Evolutionary conservation across 2,888 invertebrate species (phyloP).

Genomic region (Drosophila ezoana): DNA sequence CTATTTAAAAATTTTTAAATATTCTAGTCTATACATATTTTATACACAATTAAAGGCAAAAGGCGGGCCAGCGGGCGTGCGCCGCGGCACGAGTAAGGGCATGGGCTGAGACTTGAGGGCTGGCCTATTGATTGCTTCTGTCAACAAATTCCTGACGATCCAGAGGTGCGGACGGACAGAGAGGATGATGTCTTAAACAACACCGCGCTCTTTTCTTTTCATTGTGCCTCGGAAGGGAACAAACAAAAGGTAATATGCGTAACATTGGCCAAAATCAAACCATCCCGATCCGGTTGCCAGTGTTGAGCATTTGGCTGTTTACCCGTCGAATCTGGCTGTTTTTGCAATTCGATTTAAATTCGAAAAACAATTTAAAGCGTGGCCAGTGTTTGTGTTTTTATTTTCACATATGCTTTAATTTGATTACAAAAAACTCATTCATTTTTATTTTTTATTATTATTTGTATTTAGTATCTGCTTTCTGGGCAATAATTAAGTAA

Average conservation of each 20-base stretch:
- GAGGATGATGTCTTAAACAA: conserved; percentile 11
- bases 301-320: too few relatives aligned
- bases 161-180: conserved; percentile 31
- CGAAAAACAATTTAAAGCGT: too few relatives aligned
- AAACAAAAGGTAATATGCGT: conserved; percentile 37
- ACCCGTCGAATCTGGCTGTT: too few relatives aligned
- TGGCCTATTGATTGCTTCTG: conserved; percentile 47
- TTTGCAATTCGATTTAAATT: too few relatives aligned
- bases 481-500: too few relatives aligned
- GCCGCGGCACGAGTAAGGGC: conserved; percentile 2
- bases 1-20: too few relatives aligned
- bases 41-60: not conserved
- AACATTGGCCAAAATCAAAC: conserved; percentile 34
- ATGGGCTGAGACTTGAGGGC: conserved; percentile 11
- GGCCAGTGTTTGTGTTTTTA: too few relatives aligned
- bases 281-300: not conserved
- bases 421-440: too few relatives aligned
- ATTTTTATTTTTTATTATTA: too few relatives aligned
- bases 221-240: conserved; percentile 17
- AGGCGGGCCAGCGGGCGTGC: conserved; percentile 10
- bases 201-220: conserved; percentile 16
- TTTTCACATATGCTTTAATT: too few relatives aligned
- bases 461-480: too few relatives aligned
- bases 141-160: conserved; percentile 40
- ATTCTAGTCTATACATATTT: too few relatives aligned